phyloP scores from a whole-genome alignment of 1,140 invertebrate species.

The Holotrichia oblita region DNA sequence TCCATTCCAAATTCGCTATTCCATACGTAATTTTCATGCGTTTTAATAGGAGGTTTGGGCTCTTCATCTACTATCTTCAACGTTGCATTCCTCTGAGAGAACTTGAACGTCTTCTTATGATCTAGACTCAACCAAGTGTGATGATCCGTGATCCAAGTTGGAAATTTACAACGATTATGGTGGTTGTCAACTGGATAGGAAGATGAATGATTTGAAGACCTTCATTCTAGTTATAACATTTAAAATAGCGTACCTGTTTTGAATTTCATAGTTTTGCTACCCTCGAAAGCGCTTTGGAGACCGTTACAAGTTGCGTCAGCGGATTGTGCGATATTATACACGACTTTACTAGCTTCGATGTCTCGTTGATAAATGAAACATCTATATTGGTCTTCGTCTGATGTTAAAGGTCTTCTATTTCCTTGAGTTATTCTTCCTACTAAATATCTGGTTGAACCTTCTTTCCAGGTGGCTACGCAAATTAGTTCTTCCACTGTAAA shows the following conservation, averaged over 20 bases:
- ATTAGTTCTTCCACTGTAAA: constrained; percentile 81
- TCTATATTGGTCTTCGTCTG: constrained; percentile 71
- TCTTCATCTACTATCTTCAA: constrained; percentile 67
- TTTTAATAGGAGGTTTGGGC: constrained; percentile 51
- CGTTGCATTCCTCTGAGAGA: constrained; percentile 78
- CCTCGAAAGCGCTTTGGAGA: constrained; percentile 70
- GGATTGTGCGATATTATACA: constrained; percentile 77
- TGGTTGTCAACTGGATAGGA: constrained; percentile 65
- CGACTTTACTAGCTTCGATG: constrained; percentile 59
- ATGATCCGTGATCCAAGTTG: constrained; percentile 77
- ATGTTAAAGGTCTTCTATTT: constrained; percentile 61
- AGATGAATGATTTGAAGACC: neutral
- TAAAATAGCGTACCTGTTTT: constrained; percentile 64
- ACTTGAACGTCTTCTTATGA: constrained; percentile 75
- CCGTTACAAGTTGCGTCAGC: constrained; percentile 85
- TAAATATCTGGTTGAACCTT: constrained; percentile 82
- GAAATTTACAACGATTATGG: constrained; percentile 76
- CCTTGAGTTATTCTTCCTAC: constrained; percentile 72
- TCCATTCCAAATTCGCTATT: constrained; percentile 57
- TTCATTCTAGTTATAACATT: neutral
- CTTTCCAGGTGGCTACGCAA: constrained; percentile 86
- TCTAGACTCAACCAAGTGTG: constrained; percentile 84
- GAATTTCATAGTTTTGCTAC: constrained; percentile 71
- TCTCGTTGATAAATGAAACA: constrained; percentile 73
- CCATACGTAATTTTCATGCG: constrained; percentile 53